Conservation (phyloP, 2,797 vertebrate genomes). For the Buceros bicornis region DNA sequence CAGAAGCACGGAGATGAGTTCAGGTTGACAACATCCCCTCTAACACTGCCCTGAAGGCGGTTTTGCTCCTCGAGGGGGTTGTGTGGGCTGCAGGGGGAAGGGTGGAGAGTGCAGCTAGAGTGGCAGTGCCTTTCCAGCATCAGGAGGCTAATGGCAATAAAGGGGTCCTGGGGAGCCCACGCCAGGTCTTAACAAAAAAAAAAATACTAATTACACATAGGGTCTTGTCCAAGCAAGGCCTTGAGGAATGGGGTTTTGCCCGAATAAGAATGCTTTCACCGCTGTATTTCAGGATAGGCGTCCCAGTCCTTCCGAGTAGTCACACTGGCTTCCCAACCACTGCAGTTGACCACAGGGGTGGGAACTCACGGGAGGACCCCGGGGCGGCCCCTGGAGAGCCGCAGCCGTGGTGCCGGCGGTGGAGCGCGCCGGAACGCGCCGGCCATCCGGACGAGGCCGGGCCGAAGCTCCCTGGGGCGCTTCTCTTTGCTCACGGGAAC, state of each 20-base stretch:
- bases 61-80: background rate
- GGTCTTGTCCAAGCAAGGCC: background rate
- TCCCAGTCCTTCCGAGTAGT: background rate
- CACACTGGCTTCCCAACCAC: background rate
- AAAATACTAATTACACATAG: background rate
- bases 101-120: accelerated
- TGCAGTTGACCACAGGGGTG: background rate
- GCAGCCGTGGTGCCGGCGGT: background rate
- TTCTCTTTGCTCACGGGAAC: background rate
- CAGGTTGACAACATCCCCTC: background rate
- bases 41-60: background rate
- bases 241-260: background rate
- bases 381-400: background rate
- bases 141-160: background rate
- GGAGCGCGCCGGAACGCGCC: background rate
- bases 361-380: background rate
- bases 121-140: background rate
- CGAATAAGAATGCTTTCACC: background rate
- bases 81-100: background rate
- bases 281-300: too few species aligned
- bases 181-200: background rate
- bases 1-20: background rate
- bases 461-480: background rate
- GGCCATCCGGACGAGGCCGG: background rate
- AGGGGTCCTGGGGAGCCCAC: background rate